Percentiles rank a stretch among this genome's conserved stretches.
These are phyloP conservation scores for Hippocampus comes DNA, from an alignment of 2,113 vertebrate genomes.

Conservation along the genomic window DNA sequence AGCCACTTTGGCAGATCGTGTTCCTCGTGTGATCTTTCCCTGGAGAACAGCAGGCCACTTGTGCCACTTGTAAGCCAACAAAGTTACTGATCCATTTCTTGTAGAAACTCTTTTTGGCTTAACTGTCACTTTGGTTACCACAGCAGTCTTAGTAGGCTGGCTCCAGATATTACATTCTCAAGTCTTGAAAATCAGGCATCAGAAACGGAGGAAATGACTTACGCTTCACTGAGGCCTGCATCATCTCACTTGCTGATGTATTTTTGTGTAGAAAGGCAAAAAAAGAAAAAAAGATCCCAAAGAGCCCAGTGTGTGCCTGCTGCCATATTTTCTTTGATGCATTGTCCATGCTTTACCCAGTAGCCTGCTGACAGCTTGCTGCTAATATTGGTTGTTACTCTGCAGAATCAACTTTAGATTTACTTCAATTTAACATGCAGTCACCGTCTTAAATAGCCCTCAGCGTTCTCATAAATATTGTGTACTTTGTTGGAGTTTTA, in stretches of 20 bases:
- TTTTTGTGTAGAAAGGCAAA: neutral
- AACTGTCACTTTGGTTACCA: slow-evolving; percentile 5
- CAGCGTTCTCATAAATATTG: too few species aligned
- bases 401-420: neutral
- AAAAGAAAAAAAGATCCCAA: neutral
- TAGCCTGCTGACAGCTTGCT: neutral
- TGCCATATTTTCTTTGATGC: neutral
- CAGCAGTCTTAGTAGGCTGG: neutral
- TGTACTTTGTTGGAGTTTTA: too few species aligned
- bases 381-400: neutral
- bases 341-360: neutral
- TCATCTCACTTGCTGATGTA: neutral
- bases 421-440: neutral
- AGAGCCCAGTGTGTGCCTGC: neutral
- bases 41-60: neutral
- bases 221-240: neutral
- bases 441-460: neutral
- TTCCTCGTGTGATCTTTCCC: neutral
- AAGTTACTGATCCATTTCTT: slow-evolving; percentile 4
- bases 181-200: neutral
- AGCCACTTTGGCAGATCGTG: slow-evolving; percentile 1
- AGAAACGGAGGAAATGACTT: neutral
- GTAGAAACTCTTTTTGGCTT: slow-evolving; percentile 2
- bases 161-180: neutral
- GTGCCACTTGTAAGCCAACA: neutral